These are phyloP conservation scores for Noctuana brunneofusca DNA, from an alignment of 2,888 invertebrate species.

Conservation along the genomic window DNA sequence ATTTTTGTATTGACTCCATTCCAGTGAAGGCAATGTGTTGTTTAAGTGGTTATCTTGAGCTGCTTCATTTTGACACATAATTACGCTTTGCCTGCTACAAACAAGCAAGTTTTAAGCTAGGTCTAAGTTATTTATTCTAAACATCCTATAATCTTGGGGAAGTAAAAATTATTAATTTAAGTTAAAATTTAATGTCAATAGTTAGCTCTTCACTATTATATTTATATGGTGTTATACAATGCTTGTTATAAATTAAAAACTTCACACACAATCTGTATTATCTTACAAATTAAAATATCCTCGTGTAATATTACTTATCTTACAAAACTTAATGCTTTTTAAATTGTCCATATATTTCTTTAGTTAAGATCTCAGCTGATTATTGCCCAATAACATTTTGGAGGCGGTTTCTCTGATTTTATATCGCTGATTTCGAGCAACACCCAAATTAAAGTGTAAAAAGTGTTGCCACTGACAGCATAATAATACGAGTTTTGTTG, in stretches of 20 bases:
- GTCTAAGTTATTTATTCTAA: too few species aligned
- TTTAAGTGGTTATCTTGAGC: constrained; percentile 45
- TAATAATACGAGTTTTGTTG: constrained; percentile 20
- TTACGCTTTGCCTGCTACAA: not conserved
- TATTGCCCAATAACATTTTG: constrained; percentile 9
- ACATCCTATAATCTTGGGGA: too few species aligned
- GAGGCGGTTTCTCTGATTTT: constrained; percentile 25
- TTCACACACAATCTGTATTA: too few species aligned
- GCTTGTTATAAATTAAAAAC: too few species aligned
- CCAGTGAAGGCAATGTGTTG: constrained; percentile 57
- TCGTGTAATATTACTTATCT: not conserved
- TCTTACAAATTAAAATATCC: not conserved
- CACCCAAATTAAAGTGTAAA: constrained; percentile 17
- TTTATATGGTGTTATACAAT: too few species aligned
- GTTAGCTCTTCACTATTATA: too few species aligned
- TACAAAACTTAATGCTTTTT: constrained; percentile 1
- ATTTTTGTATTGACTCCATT: constrained; percentile 59
- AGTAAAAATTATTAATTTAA: too few species aligned
- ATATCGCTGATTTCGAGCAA: constrained; percentile 22
- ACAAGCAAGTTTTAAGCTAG: not conserved
- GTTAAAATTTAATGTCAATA: too few species aligned
- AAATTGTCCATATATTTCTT: constrained; percentile 11
- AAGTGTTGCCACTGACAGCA: constrained; percentile 29
- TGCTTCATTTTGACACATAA: constrained; percentile 30
- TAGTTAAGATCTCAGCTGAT: constrained; percentile 24